Evolutionary conservation across 2,888 invertebrate species (phyloP).

Genomic region (Hipparchia sbordonii): DNA sequence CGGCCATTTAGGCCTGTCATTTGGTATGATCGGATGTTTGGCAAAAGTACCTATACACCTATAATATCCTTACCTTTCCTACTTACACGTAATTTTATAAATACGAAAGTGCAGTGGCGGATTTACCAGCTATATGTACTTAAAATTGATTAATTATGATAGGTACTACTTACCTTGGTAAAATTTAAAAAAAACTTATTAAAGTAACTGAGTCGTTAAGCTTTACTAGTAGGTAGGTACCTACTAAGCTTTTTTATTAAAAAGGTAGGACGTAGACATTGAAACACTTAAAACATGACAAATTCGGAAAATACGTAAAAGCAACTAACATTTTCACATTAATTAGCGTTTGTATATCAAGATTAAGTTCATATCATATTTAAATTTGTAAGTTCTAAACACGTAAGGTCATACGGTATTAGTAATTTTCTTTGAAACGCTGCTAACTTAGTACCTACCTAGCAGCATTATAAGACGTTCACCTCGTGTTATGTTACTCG

Average conservation of each 20-base stretch:
- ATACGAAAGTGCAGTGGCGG: no score
- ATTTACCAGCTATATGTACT: no score
- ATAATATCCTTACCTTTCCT: no score
- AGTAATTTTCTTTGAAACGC: constrained; percentile 24
- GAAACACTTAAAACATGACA: not conserved
- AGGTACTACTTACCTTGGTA: no score
- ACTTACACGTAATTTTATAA: no score
- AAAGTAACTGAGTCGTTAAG: no score
- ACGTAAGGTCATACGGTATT: constrained; percentile 32
- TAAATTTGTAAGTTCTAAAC: constrained; percentile 18
- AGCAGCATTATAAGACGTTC: constrained; percentile 19
- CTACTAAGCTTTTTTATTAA: not conserved
- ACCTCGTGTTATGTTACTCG: constrained; percentile 17
- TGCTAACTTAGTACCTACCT: constrained; percentile 5
- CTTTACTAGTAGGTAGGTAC: no score
- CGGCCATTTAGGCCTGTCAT: constrained; percentile 32
- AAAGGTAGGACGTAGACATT: constrained; percentile 12
- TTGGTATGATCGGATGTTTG: constrained; percentile 27
- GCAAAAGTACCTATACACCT: not conserved
- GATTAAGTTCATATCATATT: constrained; percentile 29
- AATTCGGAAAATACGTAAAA: constrained; percentile 1
- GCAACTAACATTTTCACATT: constrained; percentile 3
- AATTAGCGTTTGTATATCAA: constrained; percentile 29
- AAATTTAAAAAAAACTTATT: no score
- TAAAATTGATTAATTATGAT: no score